Evolutionary conservation across 2,888 invertebrate species (phyloP), one percentile per base, ranked within the genome.

Genomic region (Erannis defoliaria): DNA sequence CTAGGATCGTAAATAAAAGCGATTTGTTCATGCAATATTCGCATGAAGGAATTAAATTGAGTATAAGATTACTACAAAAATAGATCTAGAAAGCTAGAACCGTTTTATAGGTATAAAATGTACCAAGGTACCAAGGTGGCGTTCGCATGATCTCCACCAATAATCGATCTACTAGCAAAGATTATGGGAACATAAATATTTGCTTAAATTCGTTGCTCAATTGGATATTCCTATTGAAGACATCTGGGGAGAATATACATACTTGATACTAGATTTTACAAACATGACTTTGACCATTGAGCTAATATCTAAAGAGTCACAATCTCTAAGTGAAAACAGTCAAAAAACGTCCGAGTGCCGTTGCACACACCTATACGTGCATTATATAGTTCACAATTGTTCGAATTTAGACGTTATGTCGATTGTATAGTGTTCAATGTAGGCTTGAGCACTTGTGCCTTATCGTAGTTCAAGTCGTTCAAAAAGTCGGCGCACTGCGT

Each of bases 151-250:
- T 37, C 37, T 2, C 37, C 37, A 26, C 43, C 26, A 14, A n/a
- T n/a, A 2, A 23, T 23, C n/a, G 8, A 9, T 23, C 23, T 23
- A n/a, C 6, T 6, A 21, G 12, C 6, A n/a, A 19, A n/a, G 42
- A 43, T 43, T n/a, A 23, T 6, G 12, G 23, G 29, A 48, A 10
- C 38, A 43, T 9, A 16, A 53, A 16, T 12, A 33, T 38, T 54
- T 35, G 26, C 48, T 16, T 58, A 64, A 63, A 66, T 63, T 64
- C 64, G 64, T 62, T 62, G 59, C 42, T 57, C 43, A 31, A 45
- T 48, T 54, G 6, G 33, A 31, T 33, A 55, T 59, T 54, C 19
- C 18, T 43, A 29, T 49, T 43, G 29, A 35, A 59, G 45, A 33
- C 38, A 56, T 51, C 14, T 29, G 23, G 18, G 6, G 31, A 62